Conservation (phyloP, 2,888 invertebrate species). For the Micoletzkya japonica region DNA sequence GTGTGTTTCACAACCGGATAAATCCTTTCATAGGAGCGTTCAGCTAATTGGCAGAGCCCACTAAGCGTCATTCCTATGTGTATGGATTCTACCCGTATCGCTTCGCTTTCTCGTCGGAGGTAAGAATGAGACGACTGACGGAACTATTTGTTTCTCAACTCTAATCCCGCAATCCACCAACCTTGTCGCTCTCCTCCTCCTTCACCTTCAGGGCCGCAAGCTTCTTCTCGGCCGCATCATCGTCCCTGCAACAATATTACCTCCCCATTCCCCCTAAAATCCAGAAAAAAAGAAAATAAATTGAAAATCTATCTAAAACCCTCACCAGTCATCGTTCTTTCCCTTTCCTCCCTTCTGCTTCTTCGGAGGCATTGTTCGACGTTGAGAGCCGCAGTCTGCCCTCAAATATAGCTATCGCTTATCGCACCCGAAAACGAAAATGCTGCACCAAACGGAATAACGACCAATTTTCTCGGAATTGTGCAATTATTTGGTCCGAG, state of each 20-base stretch:
- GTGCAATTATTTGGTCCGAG: no score
- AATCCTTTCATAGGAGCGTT: no score
- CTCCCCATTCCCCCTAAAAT: neutral
- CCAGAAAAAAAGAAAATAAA: no score
- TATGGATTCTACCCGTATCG: neutral
- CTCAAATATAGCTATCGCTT: neutral
- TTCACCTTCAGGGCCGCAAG: slow-evolving; percentile 34
- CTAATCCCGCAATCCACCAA: slow-evolving; percentile 36
- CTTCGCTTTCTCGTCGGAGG: no score
- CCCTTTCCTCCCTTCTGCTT: slow-evolving; percentile 43
- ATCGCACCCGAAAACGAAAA: no score
- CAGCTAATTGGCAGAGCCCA: no score
- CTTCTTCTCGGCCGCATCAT: slow-evolving; percentile 47
- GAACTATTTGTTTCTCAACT: no score
- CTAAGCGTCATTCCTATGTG: neutral
- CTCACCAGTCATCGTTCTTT: slow-evolving; percentile 51
- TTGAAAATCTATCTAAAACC: neutral
- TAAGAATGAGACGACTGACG: no score
- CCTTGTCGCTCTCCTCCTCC: slow-evolving; percentile 34
- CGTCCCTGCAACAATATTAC: slow-evolving; percentile 39
- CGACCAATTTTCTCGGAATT: no score
- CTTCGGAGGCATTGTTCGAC: slow-evolving; percentile 48
- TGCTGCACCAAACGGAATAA: neutral
- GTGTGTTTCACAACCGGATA: no score
- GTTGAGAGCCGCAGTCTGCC: neutral